Base-by-base conservation (phyloP, 2,888 invertebrate genomes). In the Lasiommata megera region DNA sequence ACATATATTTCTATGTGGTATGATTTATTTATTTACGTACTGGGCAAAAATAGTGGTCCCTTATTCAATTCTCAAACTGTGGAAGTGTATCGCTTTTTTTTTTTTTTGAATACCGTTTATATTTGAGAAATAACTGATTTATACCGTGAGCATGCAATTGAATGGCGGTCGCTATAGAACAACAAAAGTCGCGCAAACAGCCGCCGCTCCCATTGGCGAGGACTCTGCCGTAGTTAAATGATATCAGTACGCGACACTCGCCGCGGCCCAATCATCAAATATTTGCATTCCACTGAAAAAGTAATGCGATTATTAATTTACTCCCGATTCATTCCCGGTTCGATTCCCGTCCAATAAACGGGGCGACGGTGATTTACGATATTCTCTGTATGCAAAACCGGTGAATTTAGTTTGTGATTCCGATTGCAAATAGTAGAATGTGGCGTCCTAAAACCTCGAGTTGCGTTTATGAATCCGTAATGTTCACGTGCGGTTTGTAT, bases 251-350 rank as follows among this genome's bases (percentile, higher is more conserved):
- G 62, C 76, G 65, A 62, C 83, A 80, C 76, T 76, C 80, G 77
- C 85, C 82, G 65, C 54, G 29, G 28, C 74, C 80, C 84, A 86
- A 85, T 84, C 88, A 82, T 84, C 84, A 87, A 88, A 88, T 87
- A 88, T 89, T 88, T 90, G 85, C 87, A 87, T 88, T 79, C 81
- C 77, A 70, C 74, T 83, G 85, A 85, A 89, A 88, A 88, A 89
- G 84, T 90, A 89, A 90, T 88, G 80, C 82, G 80, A 87, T 90
- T 90, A 88, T 88, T 88, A 88, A 90, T 90, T 88, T 88, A 78
- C 80, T 74, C 77, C 67, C 85, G 77, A 84, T 89, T 88, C 88
- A 87, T 73, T 65, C 64, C 64, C 68, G 67, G 73, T 79, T 77
- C 79, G 74, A 78, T 82, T 74, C 77, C 73, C 73, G 76, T 77